Base-by-base conservation (phyloP, 2,888 invertebrate genomes). In the Rhamnusium bicolor region DNA sequence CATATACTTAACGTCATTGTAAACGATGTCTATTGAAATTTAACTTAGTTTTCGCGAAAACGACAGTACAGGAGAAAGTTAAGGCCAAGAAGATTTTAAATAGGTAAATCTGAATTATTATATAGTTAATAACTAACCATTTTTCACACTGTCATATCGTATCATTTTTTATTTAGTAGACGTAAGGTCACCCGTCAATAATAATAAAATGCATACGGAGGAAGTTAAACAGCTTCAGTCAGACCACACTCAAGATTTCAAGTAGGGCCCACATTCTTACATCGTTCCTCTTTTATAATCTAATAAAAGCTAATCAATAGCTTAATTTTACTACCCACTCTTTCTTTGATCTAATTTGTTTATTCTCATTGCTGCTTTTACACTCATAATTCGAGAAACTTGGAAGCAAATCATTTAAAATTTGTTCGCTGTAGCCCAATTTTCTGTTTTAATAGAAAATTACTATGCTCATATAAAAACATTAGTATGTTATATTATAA, bases 181-280 rank as follows among this genome's bases (percentile, higher is more conserved):
- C 46, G 47, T 46, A 61, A 69, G 69, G 69, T 32, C 69, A 69
- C 29, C 32, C 56, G 61, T 69, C 69, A 69, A 29, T 69, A 61
- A 61, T 27, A 69, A 69, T 69, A 69, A 69, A 61, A 60, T 49
- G 19, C 6, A 47, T 40, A 60, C 21, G 60, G n/a, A 60, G 58
- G 63, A 63, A 12, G 63, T 63, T 63, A 49, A 24, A n/a, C 21
- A 51, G 51, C 16, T 49, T 63, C 21, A 63, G 51, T 63, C 49
- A 49, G 63, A 63, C 63, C 63, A 63, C 63, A 46, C 63, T 51
- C 49, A 47, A 63, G 63, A 63, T 63, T 12, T 51, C 21, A 61
- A 61, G 49, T 51, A 49, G 63, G 63, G 63, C 29, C 63, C 29
- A 29, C 46, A 51, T 27, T 63, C 51, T 29, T 46, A 40, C 21